A percentile compares a stretch with the other conserved stretches of the same genome.
Evolutionary conservation across 2,113 vertebrate species (phyloP).

Genomic region (Gobio gobio): DNA sequence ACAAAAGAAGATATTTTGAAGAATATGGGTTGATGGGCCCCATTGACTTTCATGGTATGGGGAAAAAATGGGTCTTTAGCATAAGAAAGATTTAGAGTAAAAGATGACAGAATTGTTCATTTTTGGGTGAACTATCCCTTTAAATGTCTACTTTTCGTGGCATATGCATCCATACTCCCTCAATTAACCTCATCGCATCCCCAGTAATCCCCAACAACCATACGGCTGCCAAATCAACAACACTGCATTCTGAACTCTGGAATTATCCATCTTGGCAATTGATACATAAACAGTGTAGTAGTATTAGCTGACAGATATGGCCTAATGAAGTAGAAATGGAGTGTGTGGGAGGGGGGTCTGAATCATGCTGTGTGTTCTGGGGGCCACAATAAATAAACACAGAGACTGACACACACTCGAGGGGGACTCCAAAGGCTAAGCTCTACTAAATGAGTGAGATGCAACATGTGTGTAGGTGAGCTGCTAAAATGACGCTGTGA

Average conservation of each 20-base stretch:
- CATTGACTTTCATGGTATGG: neutral
- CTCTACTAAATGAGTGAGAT: slow-evolving; percentile 54
- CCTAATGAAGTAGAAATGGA: slow-evolving; percentile 77
- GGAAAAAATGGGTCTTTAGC: neutral
- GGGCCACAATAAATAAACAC: slow-evolving; percentile 71
- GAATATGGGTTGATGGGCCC: neutral
- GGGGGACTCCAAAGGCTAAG: slow-evolving; percentile 69
- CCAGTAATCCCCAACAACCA: slow-evolving; percentile 44
- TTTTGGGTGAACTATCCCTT: neutral
- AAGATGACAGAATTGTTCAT: neutral
- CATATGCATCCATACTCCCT: slow-evolving; percentile 1
- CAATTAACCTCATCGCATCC: slow-evolving; percentile 15
- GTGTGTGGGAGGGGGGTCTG: slow-evolving; percentile 78
- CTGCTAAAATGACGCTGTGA: slow-evolving; percentile 31
- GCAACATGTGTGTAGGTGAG: slow-evolving; percentile 55
- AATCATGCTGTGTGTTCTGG: slow-evolving; percentile 76
- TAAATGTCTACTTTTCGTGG: neutral
- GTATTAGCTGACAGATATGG: slow-evolving; percentile 60
- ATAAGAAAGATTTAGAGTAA: neutral
- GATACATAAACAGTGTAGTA: slow-evolving; percentile 70
- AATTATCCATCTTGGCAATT: slow-evolving; percentile 64
- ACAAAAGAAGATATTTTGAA: no score
- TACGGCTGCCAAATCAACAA: slow-evolving; percentile 41
- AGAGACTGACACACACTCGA: slow-evolving; percentile 37
- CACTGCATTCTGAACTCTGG: slow-evolving; percentile 38